A percentile compares a stretch with the other conserved stretches of the same genome.
Conservation (phyloP, 2,888 invertebrate genomes). For the Cremastinae sp. region DNA sequence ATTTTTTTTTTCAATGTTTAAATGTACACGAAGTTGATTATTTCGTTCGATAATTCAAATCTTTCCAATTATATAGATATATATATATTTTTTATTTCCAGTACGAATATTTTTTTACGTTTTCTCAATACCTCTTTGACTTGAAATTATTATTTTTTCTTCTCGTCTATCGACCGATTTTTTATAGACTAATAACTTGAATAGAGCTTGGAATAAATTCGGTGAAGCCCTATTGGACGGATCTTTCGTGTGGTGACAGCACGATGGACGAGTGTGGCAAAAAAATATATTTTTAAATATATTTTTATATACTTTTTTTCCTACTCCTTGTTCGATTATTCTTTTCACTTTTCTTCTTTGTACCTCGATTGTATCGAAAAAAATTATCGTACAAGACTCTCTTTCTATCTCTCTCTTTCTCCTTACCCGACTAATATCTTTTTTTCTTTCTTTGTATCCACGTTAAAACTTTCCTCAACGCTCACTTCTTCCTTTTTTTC, state of each 20-base stretch:
- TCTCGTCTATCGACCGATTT: constrained; percentile 60
- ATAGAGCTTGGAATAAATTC: constrained; percentile 77
- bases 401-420: constrained; percentile 16
- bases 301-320: constrained; percentile 44
- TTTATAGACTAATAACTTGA: constrained; percentile 66
- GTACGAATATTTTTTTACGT: not conserved
- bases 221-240: constrained; percentile 79
- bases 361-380: not conserved
- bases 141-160: constrained; percentile 23
- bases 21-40: not conserved
- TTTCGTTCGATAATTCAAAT: constrained; percentile 11
- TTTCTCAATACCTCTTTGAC: constrained; percentile 4
- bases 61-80: not conserved
- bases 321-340: constrained; percentile 36
- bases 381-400: not conserved
- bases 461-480: constrained; percentile 12
- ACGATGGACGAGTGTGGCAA: constrained; percentile 77
- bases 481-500: constrained; percentile 36
- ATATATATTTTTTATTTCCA: not conserved
- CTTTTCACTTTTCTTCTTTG: constrained; percentile 17
- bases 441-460: constrained; percentile 16
- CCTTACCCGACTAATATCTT: constrained; percentile 42
- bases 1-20: not conserved
- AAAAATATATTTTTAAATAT: constrained; percentile 56
- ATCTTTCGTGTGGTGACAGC: constrained; percentile 76